phyloP scores from a whole-genome alignment of 2,113 vertebrate genomes.

The Euleptes europaea region DNA sequence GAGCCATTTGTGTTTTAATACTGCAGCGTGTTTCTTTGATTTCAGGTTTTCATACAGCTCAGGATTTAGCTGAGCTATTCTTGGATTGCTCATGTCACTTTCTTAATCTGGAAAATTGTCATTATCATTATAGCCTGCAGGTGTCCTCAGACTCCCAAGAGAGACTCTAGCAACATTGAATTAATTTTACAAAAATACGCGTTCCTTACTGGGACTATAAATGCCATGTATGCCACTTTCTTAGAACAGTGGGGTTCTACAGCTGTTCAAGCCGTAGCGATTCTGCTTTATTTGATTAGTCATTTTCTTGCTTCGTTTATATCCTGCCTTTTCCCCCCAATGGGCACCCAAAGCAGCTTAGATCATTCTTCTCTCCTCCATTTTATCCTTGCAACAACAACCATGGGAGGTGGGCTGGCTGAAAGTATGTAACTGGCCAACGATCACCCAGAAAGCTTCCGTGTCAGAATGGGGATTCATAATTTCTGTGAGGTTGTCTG shows the following conservation, averaged over 20 bases:
- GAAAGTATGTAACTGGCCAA: too few species aligned
- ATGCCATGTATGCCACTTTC: neutral
- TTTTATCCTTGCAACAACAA: too few species aligned
- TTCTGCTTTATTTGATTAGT: too few species aligned
- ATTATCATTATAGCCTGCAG: slow-evolving; percentile 52
- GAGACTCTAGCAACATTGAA: neutral
- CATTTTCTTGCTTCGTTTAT: too few species aligned
- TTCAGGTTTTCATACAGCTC: neutral
- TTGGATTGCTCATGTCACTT: neutral
- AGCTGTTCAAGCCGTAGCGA: neutral
- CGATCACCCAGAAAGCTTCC: too few species aligned
- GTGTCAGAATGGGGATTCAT: neutral
- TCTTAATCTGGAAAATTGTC: neutral
- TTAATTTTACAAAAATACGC: neutral
- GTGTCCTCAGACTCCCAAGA: slow-evolving; percentile 56
- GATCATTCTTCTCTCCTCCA: too few species aligned
- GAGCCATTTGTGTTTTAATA: neutral
- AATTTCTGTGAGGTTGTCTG: neutral
- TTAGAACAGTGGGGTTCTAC: neutral
- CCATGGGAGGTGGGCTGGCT: too few species aligned
- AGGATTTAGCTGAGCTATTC: too few species aligned
- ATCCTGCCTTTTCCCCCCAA: too few species aligned
- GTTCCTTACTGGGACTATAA: neutral
- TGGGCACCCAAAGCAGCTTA: too few species aligned
- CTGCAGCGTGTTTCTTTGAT: neutral